These are phyloP conservation scores for Amphipoea oculea DNA, from an alignment of 2,888 invertebrate genomes.

Conservation along the genomic window DNA sequence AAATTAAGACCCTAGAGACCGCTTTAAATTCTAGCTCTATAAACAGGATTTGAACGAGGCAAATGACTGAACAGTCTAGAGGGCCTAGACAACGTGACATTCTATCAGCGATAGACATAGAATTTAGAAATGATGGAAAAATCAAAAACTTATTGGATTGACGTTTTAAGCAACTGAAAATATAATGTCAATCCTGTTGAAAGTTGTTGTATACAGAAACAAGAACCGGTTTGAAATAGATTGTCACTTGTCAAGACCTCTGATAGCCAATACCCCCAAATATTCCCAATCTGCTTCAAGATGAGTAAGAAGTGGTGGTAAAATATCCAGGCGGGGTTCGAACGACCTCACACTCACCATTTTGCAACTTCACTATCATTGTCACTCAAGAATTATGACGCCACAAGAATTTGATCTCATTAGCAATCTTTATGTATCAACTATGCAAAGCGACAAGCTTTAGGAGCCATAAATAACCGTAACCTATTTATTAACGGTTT, in stretches of 20 bases:
- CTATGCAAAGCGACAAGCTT: conserved; percentile 38
- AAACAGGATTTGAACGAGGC: not conserved
- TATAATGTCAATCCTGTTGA: not conserved
- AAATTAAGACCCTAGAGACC: not conserved
- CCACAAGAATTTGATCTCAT: conserved; percentile 41
- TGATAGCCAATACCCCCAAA: not conserved
- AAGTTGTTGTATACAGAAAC: not conserved
- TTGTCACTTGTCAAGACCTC: not conserved
- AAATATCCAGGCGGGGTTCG: too few species aligned
- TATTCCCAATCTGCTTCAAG: not conserved
- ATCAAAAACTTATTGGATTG: not conserved
- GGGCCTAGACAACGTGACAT: not conserved
- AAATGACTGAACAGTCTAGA: not conserved
- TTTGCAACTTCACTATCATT: not conserved
- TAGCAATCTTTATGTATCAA: conserved; percentile 41
- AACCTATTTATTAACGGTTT: conserved; percentile 52
- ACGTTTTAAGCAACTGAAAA: not conserved
- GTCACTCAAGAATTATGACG: conserved; percentile 6
- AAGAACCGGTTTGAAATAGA: not conserved
- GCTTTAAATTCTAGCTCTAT: not conserved
- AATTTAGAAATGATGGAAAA: not conserved
- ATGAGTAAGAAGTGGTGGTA: not conserved
- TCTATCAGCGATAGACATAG: not conserved
- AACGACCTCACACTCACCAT: not conserved
- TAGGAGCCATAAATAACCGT: conserved; percentile 37